Percentiles rank a stretch among this genome's conserved stretches.
phyloP scores from a whole-genome alignment of 2,888 invertebrate species.

The Gasteruption jaculator region DNA sequence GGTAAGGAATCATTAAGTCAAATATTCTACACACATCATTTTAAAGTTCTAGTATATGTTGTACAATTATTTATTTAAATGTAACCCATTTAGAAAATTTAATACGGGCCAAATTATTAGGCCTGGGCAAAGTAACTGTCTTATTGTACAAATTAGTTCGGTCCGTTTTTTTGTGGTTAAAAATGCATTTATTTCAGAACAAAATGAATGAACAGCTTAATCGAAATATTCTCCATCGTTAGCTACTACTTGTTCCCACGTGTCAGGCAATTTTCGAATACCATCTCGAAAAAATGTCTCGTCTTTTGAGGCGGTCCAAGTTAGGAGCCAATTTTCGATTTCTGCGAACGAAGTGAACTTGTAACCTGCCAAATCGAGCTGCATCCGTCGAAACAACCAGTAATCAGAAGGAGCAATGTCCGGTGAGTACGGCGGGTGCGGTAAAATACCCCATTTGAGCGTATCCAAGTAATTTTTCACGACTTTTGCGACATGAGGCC shows the following conservation, averaged over 20 bases:
- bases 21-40: too few relatives aligned
- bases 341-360: slow-evolving; percentile 21
- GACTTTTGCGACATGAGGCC: slow-evolving; percentile 21
- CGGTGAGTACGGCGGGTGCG: slow-evolving; percentile 17
- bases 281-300: slow-evolving; percentile 13
- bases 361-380: slow-evolving; percentile 19
- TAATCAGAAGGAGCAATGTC: slow-evolving; percentile 23
- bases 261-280: slow-evolving; percentile 23
- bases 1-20: too few relatives aligned
- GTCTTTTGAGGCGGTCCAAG: slow-evolving; percentile 19
- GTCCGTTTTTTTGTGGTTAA: too few relatives aligned
- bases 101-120: too few relatives aligned
- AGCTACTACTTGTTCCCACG: slow-evolving; percentile 16
- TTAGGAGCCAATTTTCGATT: slow-evolving; percentile 14
- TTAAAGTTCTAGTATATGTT: too few relatives aligned
- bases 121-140: too few relatives aligned
- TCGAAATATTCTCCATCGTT: slow-evolving; percentile 26
- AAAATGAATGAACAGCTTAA: slow-evolving; percentile 13
- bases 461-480: slow-evolving; percentile 23
- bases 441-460: slow-evolving; percentile 25
- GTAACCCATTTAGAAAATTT: too few relatives aligned
- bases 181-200: slow-evolving; percentile 12
- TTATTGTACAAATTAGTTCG: too few relatives aligned
- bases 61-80: too few relatives aligned
- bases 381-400: slow-evolving; percentile 23